Conservation (phyloP, 2,888 invertebrate genomes). For the Eupithecia subumbrata region DNA sequence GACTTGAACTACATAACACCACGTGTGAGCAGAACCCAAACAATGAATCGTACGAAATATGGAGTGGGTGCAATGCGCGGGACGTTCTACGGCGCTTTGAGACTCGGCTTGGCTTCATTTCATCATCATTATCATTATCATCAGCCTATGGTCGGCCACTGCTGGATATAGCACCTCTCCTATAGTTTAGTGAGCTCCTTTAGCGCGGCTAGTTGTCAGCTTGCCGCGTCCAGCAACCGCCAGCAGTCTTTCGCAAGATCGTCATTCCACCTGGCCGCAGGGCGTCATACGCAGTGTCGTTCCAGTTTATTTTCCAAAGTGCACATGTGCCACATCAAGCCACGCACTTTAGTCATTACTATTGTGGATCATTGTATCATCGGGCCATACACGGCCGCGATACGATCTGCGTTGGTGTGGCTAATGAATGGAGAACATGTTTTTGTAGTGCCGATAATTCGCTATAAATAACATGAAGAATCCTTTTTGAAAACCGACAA, state of each 20-base stretch:
- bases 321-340: constrained; percentile 9
- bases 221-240: not conserved
- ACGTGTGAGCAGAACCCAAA: constrained; percentile 29
- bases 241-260: not conserved
- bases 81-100: not conserved
- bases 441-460: constrained; percentile 40
- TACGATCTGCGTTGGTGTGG: constrained; percentile 29
- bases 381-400: constrained; percentile 35
- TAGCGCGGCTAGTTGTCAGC: not conserved
- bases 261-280: too few relatives aligned
- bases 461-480: constrained; percentile 29
- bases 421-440: constrained; percentile 43
- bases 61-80: constrained; percentile 4
- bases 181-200: not conserved
- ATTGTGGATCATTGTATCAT: constrained; percentile 42
- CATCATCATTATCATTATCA: not conserved
- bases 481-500: constrained; percentile 26
- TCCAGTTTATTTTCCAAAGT: not conserved
- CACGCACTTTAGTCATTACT: constrained; percentile 9
- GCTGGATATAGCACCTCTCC: not conserved
- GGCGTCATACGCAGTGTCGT: not conserved
- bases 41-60: constrained; percentile 22
- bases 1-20: constrained; percentile 21
- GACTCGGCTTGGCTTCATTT: not conserved
- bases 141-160: not conserved